Evolutionary conservation across 2,888 invertebrate species (phyloP), one percentile per base, ranked within the genome.

Genomic region (Drosophila acutilabella): DNA sequence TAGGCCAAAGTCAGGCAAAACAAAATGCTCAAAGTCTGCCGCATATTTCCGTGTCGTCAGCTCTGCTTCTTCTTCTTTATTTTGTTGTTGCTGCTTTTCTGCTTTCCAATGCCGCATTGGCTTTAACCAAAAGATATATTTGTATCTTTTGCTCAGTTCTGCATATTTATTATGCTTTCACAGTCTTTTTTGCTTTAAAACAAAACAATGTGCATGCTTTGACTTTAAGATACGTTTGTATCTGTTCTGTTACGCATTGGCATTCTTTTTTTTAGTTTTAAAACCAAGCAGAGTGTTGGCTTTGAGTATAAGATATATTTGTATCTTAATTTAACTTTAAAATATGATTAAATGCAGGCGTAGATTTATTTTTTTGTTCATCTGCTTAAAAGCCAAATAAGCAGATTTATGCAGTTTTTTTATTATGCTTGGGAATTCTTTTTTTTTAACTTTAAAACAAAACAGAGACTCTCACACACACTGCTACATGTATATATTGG

Each of bases 81-180:
- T 33, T 14, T 50, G 13, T 42, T 33, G 47, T 48, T 47, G 30
- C 23, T 20, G 42, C 33, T 6, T 36, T 57, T 14, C 53, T 58
- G 30, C 13, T 26, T 57, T 47, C 20, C 48, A 60, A 57, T 70
- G 54, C 57, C 61, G 47, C 62, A 44, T 42, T 61, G 80, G 36
- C 78, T 52, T 84, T 81, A 70, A 78, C 62, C 82, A 20, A 6
- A 26, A 68, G 71, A 71, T 71, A 61, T 57, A 60, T 74, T 66
- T 62, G 65, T 59, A 45, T 74, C 61, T 84, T 52, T 59, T 36
- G 10, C 26, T 4, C 18, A 30, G n/a, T 44, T 33, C 7, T 48
- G 41, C 36, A 64, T 50, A 53, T 38, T 57, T 68, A 57, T 57
- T 68, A 57, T 61, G 45, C 44, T 53, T 53, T 20, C 8, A 33